Percentiles rank a stretch among this genome's conserved stretches.
Conservation (phyloP, 2,113 vertebrate species). For the Macheiramphus alcinus region DNA sequence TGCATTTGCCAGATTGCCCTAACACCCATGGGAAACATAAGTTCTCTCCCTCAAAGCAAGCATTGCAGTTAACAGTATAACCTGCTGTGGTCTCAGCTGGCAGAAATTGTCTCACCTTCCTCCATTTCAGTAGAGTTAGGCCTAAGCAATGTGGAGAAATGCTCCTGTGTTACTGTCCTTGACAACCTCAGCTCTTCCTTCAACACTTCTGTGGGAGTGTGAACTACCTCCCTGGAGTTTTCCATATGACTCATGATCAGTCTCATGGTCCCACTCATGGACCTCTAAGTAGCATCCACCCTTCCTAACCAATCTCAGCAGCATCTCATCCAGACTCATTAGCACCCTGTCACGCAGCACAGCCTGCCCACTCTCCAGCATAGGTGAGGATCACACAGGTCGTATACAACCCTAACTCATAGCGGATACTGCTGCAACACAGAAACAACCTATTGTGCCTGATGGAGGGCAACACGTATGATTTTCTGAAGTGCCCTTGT, state of each 20-base stretch:
- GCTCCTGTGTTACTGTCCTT: not conserved
- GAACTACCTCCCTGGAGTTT: not conserved
- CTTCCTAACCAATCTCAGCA: not conserved
- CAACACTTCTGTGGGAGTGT: not conserved
- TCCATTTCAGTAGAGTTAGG: not conserved
- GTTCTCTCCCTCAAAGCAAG: not conserved
- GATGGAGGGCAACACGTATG: not conserved
- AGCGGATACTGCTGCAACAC: not conserved
- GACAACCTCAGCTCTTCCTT: not conserved
- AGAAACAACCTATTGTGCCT: not conserved
- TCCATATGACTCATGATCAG: fast-evolving
- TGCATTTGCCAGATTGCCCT: not conserved
- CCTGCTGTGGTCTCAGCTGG: not conserved
- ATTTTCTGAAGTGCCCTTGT: not conserved
- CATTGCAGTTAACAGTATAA: not conserved
- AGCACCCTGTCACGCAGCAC: not conserved
- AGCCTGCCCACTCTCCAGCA: not conserved
- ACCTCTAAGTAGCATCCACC: not conserved
- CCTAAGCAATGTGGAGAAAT: not conserved
- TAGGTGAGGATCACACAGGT: too few relatives aligned
- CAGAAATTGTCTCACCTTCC: not conserved
- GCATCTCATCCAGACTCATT: not conserved
- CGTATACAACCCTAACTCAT: not conserved
- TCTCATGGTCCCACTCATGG: not conserved
- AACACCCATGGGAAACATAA: not conserved